A percentile compares a stretch with the other conserved stretches of the same genome.
Conservation (phyloP, 2,113 vertebrate genomes). For the Tauraco erythrolophus region DNA sequence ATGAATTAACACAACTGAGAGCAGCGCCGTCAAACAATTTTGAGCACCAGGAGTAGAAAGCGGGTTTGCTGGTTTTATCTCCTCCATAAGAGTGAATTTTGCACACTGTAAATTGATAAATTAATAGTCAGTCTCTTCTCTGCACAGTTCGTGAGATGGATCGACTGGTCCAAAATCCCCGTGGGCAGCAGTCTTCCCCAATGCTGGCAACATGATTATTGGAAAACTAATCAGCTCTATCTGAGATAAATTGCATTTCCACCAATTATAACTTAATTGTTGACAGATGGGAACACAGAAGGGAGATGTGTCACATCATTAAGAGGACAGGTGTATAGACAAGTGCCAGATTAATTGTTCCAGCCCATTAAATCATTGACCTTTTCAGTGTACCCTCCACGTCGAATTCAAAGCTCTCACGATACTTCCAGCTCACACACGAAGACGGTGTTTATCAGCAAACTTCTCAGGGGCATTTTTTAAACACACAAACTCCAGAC, state of each 20-base stretch:
- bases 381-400: slow-evolving; percentile 24
- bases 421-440: not conserved
- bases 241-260: slow-evolving; percentile 60
- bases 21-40: not conserved
- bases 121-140: not conserved
- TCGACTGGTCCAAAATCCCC: not conserved
- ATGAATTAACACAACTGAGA: not conserved
- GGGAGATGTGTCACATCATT: slow-evolving; percentile 59
- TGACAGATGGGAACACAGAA: slow-evolving; percentile 70
- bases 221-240: slow-evolving; percentile 36
- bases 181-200: slow-evolving; percentile 14
- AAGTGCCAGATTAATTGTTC: slow-evolving; percentile 71
- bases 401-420: not conserved
- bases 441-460: not conserved
- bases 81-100: not conserved
- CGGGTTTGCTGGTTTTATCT: not conserved
- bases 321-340: slow-evolving; percentile 66
- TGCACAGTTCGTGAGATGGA: not conserved
- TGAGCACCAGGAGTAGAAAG: not conserved
- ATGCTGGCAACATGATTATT: not conserved
- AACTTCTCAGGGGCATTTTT: not conserved
- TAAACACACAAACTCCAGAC: not conserved
- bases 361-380: slow-evolving; percentile 65
- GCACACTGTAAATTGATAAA: not conserved
- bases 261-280: slow-evolving; percentile 68